phyloP scores from a whole-genome alignment of 2,888 invertebrate genomes.

The Colostygia pectinataria region DNA sequence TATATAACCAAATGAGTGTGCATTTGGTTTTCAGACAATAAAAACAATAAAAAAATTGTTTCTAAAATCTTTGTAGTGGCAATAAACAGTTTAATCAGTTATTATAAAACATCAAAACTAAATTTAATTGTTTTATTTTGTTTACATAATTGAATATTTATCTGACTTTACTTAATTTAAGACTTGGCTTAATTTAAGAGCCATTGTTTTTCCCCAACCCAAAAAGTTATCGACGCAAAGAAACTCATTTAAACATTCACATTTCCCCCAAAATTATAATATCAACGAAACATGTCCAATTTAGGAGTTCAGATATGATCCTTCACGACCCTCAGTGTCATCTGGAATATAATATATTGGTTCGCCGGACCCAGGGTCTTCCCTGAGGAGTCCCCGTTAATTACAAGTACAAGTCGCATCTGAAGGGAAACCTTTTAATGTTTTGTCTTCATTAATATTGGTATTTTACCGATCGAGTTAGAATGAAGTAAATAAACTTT shows the following conservation, averaged over 20 bases:
- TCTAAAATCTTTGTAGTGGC: too few relatives aligned
- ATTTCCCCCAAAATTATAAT: slow-evolving; percentile 35
- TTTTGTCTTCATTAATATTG: slow-evolving; percentile 47
- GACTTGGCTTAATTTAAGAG: background rate
- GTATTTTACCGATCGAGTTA: slow-evolving; percentile 10
- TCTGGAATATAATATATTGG: slow-evolving; percentile 80
- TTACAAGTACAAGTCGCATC: slow-evolving; percentile 84
- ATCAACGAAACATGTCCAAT: slow-evolving; percentile 45
- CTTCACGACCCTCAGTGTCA: slow-evolving; percentile 76
- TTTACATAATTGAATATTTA: too few relatives aligned
- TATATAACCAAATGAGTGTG: too few relatives aligned
- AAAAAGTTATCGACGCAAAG: slow-evolving; percentile 26
- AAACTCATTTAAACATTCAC: slow-evolving; percentile 35
- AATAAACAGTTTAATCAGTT: too few relatives aligned
- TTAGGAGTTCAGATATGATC: slow-evolving; percentile 65
- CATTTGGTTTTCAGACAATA: too few relatives aligned
- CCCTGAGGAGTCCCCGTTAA: slow-evolving; percentile 83
- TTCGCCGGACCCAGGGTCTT: slow-evolving; percentile 64
- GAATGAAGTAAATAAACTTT: background rate
- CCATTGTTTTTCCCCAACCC: slow-evolving; percentile 18
- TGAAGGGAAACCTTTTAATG: slow-evolving; percentile 64
- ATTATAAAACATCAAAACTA: too few relatives aligned
- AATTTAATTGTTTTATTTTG: too few relatives aligned
- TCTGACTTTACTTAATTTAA: too few relatives aligned
- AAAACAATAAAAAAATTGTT: too few relatives aligned